phyloP scores from a whole-genome alignment of 1,140 invertebrate genomes.

The Chironomus striatipennis region DNA sequence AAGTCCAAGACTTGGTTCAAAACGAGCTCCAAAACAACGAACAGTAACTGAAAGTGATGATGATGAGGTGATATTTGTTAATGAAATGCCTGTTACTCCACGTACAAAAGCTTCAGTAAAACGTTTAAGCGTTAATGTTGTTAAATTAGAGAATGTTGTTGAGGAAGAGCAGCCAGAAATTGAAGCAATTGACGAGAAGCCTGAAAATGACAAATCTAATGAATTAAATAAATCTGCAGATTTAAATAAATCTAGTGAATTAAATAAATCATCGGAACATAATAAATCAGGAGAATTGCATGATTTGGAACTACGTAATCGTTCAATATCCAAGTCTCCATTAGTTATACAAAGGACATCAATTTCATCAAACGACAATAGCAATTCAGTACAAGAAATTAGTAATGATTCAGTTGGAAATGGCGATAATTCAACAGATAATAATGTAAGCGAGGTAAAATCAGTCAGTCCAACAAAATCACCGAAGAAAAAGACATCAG shows the following conservation, averaged over 20 bases:
- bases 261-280: neutral
- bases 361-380: neutral
- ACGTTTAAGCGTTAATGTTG: neutral
- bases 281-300: neutral
- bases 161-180: neutral
- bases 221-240: neutral
- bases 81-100: neutral
- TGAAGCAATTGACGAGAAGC: neutral
- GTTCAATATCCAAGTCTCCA: neutral
- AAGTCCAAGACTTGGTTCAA: neutral
- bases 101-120: neutral
- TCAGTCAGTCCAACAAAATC: neutral
- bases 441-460: neutral
- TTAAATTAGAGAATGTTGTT: neutral
- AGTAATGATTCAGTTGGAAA: neutral
- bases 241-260: neutral
- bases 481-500: too few species aligned
- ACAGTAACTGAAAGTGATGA: neutral
- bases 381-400: neutral
- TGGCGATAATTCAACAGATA: neutral
- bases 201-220: neutral
- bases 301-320: neutral
- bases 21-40: neutral
- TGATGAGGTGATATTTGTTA: neutral
- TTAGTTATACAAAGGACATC: neutral